Percentiles rank a stretch among this genome's conserved stretches.
phyloP scores from a whole-genome alignment of 2,113 vertebrate genomes.

The Atrichornis clamosus region DNA sequence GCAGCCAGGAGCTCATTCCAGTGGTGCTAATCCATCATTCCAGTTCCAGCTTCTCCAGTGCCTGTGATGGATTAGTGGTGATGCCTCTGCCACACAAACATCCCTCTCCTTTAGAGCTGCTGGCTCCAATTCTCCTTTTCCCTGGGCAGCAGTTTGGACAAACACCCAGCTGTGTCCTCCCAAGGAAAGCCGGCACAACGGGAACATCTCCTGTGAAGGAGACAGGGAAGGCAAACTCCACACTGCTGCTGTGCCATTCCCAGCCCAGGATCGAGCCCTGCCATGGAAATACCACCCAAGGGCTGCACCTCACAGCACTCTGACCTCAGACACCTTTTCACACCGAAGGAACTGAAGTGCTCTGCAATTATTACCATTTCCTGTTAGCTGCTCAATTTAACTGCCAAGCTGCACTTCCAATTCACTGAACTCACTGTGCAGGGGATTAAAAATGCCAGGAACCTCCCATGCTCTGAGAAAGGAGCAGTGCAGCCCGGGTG shows the following conservation, averaged over 20 bases:
- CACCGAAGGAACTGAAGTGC: background rate
- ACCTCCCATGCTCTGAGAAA: background rate
- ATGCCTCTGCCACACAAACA: background rate
- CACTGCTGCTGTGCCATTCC: background rate
- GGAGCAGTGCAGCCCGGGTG: background rate
- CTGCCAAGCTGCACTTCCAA: background rate
- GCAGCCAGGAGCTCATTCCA: background rate
- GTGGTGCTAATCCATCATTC: background rate
- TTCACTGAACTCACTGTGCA: background rate
- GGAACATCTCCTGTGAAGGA: background rate
- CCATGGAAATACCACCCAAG: background rate
- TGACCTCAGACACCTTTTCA: background rate
- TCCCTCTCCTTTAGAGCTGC: background rate
- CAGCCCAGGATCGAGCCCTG: background rate
- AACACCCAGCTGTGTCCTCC: background rate
- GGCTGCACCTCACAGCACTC: background rate
- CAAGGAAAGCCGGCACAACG: background rate
- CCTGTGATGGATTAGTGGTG: background rate
- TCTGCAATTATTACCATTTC: background rate
- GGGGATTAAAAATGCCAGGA: background rate
- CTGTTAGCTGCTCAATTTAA: background rate
- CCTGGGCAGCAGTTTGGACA: background rate
- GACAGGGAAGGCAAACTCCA: background rate
- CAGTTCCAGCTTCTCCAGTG: background rate
- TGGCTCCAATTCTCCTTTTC: background rate